phyloP scores from a whole-genome alignment of 1,140 invertebrate genomes.

The Drosophila pseudoananassae region DNA sequence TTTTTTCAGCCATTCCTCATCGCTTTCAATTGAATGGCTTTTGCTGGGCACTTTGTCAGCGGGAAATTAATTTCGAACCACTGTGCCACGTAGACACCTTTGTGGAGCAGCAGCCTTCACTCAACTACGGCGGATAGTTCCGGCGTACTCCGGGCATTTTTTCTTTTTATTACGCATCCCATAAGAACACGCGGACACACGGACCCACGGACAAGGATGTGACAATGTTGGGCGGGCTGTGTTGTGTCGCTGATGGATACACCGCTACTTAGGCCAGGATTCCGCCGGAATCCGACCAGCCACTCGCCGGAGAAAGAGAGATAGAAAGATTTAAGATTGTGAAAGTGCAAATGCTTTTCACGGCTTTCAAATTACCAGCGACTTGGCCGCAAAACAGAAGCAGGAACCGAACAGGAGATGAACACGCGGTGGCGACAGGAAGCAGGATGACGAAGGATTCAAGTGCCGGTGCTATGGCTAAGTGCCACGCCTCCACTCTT shows the following conservation, averaged over 20 bases:
- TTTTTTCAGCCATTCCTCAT: not conserved
- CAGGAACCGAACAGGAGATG: slow-evolving; percentile 7
- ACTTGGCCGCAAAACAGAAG: slow-evolving; percentile 19
- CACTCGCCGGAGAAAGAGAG: not conserved
- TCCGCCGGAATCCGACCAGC: slow-evolving; percentile 5
- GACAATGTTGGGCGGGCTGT: slow-evolving; percentile 63
- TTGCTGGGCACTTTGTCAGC: slow-evolving; percentile 12
- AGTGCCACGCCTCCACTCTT: slow-evolving; percentile 9
- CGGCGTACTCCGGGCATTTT: not conserved
- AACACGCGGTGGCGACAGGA: slow-evolving; percentile 1
- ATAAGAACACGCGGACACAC: not conserved
- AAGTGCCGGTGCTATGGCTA: slow-evolving; percentile 19
- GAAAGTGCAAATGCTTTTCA: slow-evolving; percentile 66
- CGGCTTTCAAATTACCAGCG: slow-evolving; percentile 67
- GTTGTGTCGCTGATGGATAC: slow-evolving; percentile 66
- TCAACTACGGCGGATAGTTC: not conserved
- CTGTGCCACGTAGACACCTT: slow-evolving; percentile 28
- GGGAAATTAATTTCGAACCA: slow-evolving; percentile 25
- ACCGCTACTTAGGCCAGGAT: slow-evolving; percentile 61
- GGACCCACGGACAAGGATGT: slow-evolving; percentile 22
- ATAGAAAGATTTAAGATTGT: slow-evolving; percentile 50
- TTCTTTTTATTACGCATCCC: slow-evolving; percentile 65
- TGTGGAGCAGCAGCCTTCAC: not conserved
- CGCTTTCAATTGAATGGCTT: not conserved
- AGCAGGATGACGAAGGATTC: slow-evolving; percentile 10